Percentiles rank a stretch among this genome's conserved stretches.
Evolutionary conservation across 2,888 invertebrate species (phyloP).

Genomic region (Drosophila parthenogenetica): DNA sequence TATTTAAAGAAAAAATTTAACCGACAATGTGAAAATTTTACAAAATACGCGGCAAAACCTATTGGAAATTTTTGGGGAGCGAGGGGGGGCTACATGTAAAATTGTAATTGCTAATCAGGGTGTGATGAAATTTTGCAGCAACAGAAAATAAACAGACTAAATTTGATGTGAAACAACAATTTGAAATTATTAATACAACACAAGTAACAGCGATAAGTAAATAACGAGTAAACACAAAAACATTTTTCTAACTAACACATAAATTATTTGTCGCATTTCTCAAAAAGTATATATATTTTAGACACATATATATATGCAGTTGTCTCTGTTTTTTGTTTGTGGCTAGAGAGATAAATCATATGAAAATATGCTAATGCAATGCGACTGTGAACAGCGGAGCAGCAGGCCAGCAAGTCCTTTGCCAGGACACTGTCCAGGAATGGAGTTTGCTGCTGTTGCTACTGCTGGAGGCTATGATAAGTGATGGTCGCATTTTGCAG

Average conservation of each 20-base stretch:
- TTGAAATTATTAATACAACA: slow-evolving; percentile 44
- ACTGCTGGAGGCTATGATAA: slow-evolving; percentile 50
- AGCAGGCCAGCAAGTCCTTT: slow-evolving; percentile 42
- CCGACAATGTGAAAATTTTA: slow-evolving; percentile 27
- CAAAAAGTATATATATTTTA: slow-evolving; percentile 20
- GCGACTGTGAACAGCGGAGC: slow-evolving; percentile 37
- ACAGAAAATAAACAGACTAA: slow-evolving; percentile 28
- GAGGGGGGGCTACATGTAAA: slow-evolving; percentile 31
- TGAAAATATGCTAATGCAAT: slow-evolving; percentile 64
- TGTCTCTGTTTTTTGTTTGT: slow-evolving; percentile 38
- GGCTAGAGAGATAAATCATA: slow-evolving; percentile 65
- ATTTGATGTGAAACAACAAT: slow-evolving; percentile 37
- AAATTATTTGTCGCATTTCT: slow-evolving; percentile 59
- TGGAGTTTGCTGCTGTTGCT: slow-evolving; percentile 27
- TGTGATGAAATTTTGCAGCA: slow-evolving; percentile 34
- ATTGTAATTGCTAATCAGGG: slow-evolving; percentile 38
- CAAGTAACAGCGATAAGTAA: slow-evolving; percentile 53
- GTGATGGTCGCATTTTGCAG: slow-evolving; percentile 59
- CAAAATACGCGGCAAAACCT: slow-evolving; percentile 21
- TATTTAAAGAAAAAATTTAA: neutral
- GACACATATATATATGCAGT: slow-evolving; percentile 11
- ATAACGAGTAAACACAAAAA: slow-evolving; percentile 61
- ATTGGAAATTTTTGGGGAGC: slow-evolving; percentile 5
- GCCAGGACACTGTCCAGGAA: slow-evolving; percentile 28
- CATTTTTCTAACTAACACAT: slow-evolving; percentile 73